Percentiles rank a stretch among this genome's conserved stretches.
These are phyloP conservation scores for Balaeniceps rex DNA, from an alignment of 2,113 vertebrate genomes.

Conservation along the genomic window DNA sequence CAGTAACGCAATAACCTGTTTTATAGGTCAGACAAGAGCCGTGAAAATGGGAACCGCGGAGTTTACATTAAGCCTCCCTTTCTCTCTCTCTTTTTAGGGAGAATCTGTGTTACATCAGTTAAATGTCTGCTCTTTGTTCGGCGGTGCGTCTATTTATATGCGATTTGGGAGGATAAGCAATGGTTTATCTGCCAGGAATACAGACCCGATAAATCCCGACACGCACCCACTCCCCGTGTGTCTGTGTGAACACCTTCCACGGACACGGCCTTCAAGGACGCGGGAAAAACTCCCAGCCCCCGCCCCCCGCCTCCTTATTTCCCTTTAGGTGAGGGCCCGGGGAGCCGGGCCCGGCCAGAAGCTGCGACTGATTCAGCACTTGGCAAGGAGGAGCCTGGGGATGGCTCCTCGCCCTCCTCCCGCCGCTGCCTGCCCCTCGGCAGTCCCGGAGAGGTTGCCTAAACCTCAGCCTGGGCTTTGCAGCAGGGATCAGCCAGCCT, in stretches of 20 bases:
- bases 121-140: slow-evolving; percentile 50
- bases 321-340: neutral
- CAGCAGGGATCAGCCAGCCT: neutral
- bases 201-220: slow-evolving; percentile 7
- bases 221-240: neutral
- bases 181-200: neutral
- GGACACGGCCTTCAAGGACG: slow-evolving; percentile 9
- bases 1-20: slow-evolving; percentile 53
- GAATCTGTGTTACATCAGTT: neutral
- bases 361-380: neutral
- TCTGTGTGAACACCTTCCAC: neutral
- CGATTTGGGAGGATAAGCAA: slow-evolving; percentile 8
- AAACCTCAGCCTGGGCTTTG: neutral
- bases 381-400: neutral
- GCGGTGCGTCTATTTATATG: neutral
- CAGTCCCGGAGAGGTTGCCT: neutral
- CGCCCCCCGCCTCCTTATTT: neutral
- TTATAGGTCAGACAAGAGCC: slow-evolving; percentile 43
- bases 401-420: neutral
- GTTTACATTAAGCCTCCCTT: neutral
- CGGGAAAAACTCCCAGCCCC: neutral
- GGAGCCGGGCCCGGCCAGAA: neutral
- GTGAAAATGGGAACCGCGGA: slow-evolving; percentile 11
- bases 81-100: neutral
- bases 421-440: neutral